These are phyloP conservation scores for Busseola fusca DNA, from an alignment of 2,888 invertebrate species.

Conservation along the genomic window DNA sequence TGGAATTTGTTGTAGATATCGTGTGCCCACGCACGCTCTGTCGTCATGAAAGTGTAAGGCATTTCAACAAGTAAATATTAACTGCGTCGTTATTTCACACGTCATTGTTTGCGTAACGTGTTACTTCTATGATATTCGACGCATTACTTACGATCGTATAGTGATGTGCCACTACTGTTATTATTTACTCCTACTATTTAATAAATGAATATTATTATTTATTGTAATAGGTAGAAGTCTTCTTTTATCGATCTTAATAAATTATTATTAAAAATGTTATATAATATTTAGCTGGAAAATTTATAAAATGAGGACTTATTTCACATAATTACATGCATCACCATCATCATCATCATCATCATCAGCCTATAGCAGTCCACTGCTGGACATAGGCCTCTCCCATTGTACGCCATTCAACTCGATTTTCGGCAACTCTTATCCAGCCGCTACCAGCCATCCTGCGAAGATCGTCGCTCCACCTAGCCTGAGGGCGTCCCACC, in stretches of 20 bases:
- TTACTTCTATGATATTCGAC: conserved; percentile 13
- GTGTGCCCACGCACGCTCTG: conserved; percentile 39
- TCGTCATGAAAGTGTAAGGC: conserved; percentile 45
- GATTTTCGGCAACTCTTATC: too few species aligned
- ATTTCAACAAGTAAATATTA: conserved; percentile 33
- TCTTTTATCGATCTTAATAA: not conserved
- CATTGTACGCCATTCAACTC: too few species aligned
- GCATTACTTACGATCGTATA: conserved; percentile 6
- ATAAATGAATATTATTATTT: not conserved
- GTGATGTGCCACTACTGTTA: conserved; percentile 24
- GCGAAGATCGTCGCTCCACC: too few species aligned
- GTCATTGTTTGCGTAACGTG: conserved; percentile 47
- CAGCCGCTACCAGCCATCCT: too few species aligned
- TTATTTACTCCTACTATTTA: not conserved
- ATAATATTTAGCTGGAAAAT: not conserved
- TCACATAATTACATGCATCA: conserved; percentile 35
- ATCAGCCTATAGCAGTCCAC: too few species aligned
- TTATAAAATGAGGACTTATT: conserved; percentile 15
- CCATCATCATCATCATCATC: too few species aligned
- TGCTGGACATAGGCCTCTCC: too few species aligned
- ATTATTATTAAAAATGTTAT: too few species aligned
- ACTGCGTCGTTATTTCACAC: conserved; percentile 36
- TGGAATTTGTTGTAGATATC: conserved; percentile 48
- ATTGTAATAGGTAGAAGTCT: not conserved
- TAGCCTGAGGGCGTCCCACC: too few species aligned